These are phyloP conservation scores for Aphelocoma coerulescens DNA, from an alignment of 2,113 vertebrate genomes.

Conservation along the genomic window DNA sequence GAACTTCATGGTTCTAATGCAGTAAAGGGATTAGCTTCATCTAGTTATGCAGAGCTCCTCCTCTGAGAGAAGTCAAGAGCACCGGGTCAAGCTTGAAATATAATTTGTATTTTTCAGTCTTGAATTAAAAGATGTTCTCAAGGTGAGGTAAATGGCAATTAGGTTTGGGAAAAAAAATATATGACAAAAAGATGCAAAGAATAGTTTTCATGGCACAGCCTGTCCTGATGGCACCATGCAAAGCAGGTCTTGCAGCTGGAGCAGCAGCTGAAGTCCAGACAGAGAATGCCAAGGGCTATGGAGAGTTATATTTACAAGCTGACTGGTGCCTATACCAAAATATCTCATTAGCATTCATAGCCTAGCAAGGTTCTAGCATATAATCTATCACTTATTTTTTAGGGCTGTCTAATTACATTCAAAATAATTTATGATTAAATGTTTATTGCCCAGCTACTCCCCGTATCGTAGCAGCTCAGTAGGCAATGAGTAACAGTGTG, in stretches of 20 bases:
- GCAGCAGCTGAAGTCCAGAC: not conserved
- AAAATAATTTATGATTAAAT: conserved; percentile 34
- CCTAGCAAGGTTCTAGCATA: not conserved
- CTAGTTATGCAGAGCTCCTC: conserved; percentile 16
- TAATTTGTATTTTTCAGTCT: not conserved
- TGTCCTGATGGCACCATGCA: not conserved
- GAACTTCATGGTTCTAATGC: conserved; percentile 29
- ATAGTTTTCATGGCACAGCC: not conserved
- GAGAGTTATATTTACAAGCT: not conserved
- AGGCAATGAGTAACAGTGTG: conserved; percentile 1
- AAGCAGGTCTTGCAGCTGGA: not conserved
- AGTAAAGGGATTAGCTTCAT: conserved; percentile 54
- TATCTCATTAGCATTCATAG: not conserved
- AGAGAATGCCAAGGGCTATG: not conserved
- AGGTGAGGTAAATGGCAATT: conserved; percentile 6
- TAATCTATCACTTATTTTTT: not conserved
- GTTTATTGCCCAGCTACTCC: not conserved
- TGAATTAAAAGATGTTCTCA: not conserved
- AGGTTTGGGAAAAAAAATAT: not conserved
- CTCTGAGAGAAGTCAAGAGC: not conserved
- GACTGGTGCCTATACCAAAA: not conserved
- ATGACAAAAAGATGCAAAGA: not conserved
- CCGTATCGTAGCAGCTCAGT: not conserved
- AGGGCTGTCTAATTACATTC: conserved; percentile 6
- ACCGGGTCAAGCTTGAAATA: not conserved